Base-by-base conservation (phyloP, 1,140 invertebrate genomes). In the Atopsyche davidsoni region DNA sequence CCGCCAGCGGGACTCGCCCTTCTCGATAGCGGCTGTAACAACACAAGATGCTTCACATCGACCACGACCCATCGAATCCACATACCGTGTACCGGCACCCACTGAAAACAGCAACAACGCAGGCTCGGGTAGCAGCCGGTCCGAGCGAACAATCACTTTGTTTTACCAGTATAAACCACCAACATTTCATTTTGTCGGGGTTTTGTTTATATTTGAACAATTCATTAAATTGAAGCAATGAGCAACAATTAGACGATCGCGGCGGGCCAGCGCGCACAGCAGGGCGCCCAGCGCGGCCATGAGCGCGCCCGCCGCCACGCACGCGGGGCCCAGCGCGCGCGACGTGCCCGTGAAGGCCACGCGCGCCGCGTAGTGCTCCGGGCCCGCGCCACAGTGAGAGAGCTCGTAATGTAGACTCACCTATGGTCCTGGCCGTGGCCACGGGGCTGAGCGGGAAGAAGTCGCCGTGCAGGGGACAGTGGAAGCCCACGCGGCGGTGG, bases 401-500 rank as follows among this genome's bases (percentile, higher is more conserved):
- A n/a, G n/a, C n/a, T n/a, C n/a, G n/a, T n/a, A n/a, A n/a, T n/a
- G n/a, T n/a, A n/a, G n/a, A 46, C 41, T 45, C 14, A 58, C 56
- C 56, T 19, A 58, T 58, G 11, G 56, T 74, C 46, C 70, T 67
- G 25, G 65, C 63, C 51, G 66, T 75, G 42, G 71, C 74, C 18
- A 80, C 74, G 13, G 81, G 81, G 65, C 80, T 83, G 11, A 82
- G 60, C 2, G 84, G 84, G 61, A 84, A 87, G 65, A 87, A 87
- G 65, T 86, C 83, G 0, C 84, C 84, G 58, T 87, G 84, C 16
- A 87, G 73, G 11, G 84, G 83, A 66, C 84, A 87, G 65, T 85
- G 83, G 67, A 85, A 87, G 40, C 83, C 82, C 38, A 86, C 74
- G 14, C 81, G 70, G 35, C 82, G 75, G 59, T 84, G 79, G n/a